These are phyloP conservation scores for Pavo muticus DNA, from an alignment of 2,113 vertebrate genomes.

Conservation along the genomic window DNA sequence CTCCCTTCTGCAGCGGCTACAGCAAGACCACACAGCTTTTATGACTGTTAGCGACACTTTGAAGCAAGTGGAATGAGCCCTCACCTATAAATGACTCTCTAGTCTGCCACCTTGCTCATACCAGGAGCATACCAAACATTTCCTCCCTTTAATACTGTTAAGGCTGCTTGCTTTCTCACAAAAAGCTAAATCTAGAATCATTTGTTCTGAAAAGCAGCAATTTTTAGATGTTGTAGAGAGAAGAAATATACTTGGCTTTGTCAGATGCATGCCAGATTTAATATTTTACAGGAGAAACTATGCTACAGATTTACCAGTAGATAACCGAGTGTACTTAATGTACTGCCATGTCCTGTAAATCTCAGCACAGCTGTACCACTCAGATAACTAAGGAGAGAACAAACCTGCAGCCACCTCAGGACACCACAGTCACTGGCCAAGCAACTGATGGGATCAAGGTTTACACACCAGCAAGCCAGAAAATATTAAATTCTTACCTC, in stretches of 20 bases:
- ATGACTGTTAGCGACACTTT: background rate
- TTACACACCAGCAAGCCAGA: background rate
- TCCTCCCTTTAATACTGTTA: background rate
- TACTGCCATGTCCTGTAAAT: background rate
- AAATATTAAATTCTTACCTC: background rate
- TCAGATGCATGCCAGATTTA: background rate
- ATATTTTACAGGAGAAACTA: background rate
- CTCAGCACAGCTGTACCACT: background rate
- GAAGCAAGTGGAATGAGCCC: constrained; percentile 57
- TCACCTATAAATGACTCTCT: constrained; percentile 23
- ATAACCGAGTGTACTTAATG: background rate
- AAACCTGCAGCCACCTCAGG: background rate
- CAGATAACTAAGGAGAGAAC: background rate
- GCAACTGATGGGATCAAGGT: background rate
- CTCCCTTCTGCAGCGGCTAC: background rate
- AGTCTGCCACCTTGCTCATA: constrained; percentile 53
- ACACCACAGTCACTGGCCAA: background rate
- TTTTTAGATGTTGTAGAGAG: background rate
- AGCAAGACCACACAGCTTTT: background rate
- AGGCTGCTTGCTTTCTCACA: background rate
- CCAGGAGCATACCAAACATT: background rate
- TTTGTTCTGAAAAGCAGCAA: background rate
- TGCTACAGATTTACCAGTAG: background rate
- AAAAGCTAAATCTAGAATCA: background rate
- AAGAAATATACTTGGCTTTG: background rate